These are phyloP conservation scores for Malaclemys terrapin DNA, from an alignment of 2,113 vertebrate species.

Conservation along the genomic window DNA sequence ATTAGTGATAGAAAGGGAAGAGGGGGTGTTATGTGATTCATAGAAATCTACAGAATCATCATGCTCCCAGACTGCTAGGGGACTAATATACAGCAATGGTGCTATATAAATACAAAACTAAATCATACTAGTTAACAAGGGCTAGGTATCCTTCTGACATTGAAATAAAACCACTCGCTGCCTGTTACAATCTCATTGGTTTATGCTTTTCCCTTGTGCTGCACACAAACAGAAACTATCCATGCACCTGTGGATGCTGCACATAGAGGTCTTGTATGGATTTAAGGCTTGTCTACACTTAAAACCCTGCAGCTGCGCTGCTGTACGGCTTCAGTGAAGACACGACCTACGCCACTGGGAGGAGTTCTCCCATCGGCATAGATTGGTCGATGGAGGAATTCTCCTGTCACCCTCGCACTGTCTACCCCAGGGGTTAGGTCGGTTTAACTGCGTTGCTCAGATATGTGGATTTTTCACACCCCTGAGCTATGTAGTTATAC, in stretches of 20 bases:
- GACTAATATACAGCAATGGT: accelerated
- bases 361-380: neutral
- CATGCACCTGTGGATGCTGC: no score
- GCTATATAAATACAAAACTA: neutral
- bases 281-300: no score
- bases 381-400: neutral
- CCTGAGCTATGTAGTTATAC: no score
- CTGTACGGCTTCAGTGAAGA: neutral
- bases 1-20: neutral
- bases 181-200: neutral
- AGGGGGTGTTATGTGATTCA: neutral
- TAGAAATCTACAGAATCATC: neutral
- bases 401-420: neutral
- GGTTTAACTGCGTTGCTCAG: neutral
- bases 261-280: no score
- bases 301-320: no score
- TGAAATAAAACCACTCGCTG: neutral
- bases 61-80: neutral
- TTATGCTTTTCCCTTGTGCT: neutral
- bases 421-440: neutral
- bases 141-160: neutral
- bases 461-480: neutral
- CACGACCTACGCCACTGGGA: neutral
- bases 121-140: neutral
- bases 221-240: no score